A percentile compares a stretch with the other conserved stretches of the same genome.
These are phyloP conservation scores for Labeo calbasu DNA, from an alignment of 2,797 vertebrate genomes.

Conservation along the genomic window DNA sequence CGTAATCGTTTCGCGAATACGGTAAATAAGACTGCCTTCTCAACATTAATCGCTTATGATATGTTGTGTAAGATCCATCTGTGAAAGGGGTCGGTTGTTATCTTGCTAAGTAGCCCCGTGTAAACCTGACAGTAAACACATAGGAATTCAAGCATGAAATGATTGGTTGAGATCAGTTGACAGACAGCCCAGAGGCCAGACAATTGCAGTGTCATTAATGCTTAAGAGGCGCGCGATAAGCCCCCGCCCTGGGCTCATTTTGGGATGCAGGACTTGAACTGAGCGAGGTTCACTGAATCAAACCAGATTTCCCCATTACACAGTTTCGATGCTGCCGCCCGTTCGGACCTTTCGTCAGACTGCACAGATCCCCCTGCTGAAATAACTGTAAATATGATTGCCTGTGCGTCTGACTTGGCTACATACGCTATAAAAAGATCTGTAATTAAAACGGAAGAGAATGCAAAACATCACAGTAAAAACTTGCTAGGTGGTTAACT, in stretches of 20 bases:
- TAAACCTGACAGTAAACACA: conserved; percentile 56
- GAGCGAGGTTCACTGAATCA: conserved; percentile 36
- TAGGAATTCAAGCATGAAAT: conserved; percentile 55
- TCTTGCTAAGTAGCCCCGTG: conserved; percentile 53
- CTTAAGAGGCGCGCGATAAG: conserved; percentile 58
- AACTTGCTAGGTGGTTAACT: not conserved
- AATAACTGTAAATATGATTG: conserved; percentile 10
- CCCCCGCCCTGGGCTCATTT: conserved; percentile 42
- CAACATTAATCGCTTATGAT: conserved; percentile 40
- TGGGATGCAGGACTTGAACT: conserved; percentile 50
- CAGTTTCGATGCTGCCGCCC: not conserved
- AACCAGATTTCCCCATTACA: conserved; percentile 35
- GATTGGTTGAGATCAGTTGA: conserved; percentile 60
- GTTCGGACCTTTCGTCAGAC: conserved; percentile 8
- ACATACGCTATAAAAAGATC: not conserved
- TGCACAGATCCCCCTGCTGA: not conserved
- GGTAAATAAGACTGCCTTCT: conserved; percentile 46
- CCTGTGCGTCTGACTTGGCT: not conserved
- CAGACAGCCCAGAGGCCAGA: conserved; percentile 60
- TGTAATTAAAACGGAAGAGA: not conserved
- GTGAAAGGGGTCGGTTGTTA: conserved; percentile 50
- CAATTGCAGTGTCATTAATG: conserved; percentile 59
- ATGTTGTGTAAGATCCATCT: conserved; percentile 37
- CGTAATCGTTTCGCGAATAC: conserved; percentile 12
- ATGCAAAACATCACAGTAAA: not conserved